Conservation (phyloP, 35 echinoderm and acorn worm genomes). For the Heliocidaris tuberculata region DNA sequence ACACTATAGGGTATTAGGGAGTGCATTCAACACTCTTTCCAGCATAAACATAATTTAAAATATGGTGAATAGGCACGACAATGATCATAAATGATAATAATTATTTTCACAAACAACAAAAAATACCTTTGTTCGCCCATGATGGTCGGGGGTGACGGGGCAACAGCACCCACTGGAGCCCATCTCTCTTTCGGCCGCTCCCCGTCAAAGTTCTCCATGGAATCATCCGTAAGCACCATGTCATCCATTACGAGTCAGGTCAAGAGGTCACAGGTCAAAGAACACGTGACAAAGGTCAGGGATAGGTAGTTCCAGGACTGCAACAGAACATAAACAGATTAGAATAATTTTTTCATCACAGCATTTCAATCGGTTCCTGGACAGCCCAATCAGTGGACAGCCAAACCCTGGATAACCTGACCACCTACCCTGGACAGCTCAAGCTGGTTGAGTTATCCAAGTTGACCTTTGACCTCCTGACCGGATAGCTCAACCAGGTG, state of each 20-base stretch:
- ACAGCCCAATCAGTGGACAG: too few relatives aligned
- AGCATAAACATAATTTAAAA: neutral
- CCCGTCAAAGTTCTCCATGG: constrained; percentile 73
- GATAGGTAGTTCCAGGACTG: neutral
- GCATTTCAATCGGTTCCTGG: too few relatives aligned
- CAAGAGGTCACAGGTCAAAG: constrained; percentile 21
- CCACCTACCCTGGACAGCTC: too few relatives aligned
- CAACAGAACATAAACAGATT: neutral
- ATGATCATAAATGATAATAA: neutral
- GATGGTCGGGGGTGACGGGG: constrained; percentile 58
- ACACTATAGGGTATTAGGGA: too few relatives aligned
- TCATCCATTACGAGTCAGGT: constrained; percentile 63
- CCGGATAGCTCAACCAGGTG: too few relatives aligned
- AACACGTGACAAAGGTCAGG: neutral
- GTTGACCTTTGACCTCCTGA: too few relatives aligned
- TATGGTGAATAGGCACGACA: neutral
- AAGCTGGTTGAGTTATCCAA: too few relatives aligned
- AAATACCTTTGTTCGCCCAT: constrained; percentile 53
- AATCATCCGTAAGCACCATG: constrained; percentile 77
- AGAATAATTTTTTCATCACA: too few relatives aligned
- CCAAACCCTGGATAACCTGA: too few relatives aligned
- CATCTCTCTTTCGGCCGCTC: constrained; percentile 74
- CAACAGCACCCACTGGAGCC: constrained; percentile 78
- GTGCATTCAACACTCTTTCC: neutral
- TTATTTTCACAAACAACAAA: neutral